Evolutionary conservation across 2,888 invertebrate species (phyloP).

Genomic region (Ophion ventricosus): DNA sequence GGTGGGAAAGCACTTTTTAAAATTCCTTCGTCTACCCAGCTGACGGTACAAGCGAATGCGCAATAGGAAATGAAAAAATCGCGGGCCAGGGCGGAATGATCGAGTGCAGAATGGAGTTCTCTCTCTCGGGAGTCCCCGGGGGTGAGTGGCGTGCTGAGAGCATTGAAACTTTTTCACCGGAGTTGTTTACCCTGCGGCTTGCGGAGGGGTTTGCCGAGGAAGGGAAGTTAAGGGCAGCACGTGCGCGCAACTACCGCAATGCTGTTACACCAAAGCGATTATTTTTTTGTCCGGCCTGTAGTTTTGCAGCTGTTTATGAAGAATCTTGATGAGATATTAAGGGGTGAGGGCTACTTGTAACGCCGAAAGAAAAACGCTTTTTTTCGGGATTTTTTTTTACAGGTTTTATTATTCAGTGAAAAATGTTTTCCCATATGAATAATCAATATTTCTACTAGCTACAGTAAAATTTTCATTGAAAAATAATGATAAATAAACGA

Average conservation of each 20-base stretch:
- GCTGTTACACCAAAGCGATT: conserved; percentile 24
- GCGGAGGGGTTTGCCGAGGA: background rate
- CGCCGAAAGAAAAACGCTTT: too few species aligned
- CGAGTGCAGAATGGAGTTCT: conserved; percentile 37
- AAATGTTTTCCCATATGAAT: too few species aligned
- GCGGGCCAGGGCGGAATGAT: conserved; percentile 7
- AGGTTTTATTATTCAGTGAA: too few species aligned
- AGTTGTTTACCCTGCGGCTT: conserved; percentile 29
- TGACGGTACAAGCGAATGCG: too few species aligned
- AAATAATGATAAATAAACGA: too few species aligned
- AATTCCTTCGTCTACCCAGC: too few species aligned
- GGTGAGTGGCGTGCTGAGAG: background rate
- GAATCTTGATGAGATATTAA: background rate
- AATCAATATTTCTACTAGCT: too few species aligned
- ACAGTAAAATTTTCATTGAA: too few species aligned
- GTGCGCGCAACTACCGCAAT: conserved; percentile 22
- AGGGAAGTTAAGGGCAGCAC: background rate
- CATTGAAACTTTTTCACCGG: conserved; percentile 23
- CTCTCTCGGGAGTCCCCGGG: background rate
- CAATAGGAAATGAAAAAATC: background rate
- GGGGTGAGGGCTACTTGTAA: background rate
- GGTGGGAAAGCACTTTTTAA: too few species aligned
- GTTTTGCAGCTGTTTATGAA: background rate
- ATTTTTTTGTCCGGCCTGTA: conserved; percentile 34
- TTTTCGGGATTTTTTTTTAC: too few species aligned